These are phyloP conservation scores for Danio kyathit DNA, from an alignment of 2,797 vertebrate species.

Conservation along the genomic window DNA sequence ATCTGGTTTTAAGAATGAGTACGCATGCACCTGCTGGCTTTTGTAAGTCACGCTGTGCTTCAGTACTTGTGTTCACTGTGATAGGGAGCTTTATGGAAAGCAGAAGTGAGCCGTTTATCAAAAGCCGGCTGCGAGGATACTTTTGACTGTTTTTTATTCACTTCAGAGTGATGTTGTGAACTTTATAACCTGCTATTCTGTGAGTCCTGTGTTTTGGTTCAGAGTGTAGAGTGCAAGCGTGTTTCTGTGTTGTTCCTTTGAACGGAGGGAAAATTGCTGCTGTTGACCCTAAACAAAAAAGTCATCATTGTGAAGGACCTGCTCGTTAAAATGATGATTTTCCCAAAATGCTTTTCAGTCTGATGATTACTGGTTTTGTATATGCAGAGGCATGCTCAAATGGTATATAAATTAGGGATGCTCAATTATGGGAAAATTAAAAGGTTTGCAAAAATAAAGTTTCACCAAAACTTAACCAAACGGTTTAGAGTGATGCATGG, in stretches of 20 bases:
- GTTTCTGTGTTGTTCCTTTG: neutral
- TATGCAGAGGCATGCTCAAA: neutral
- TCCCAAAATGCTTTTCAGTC: slow-evolving; percentile 1
- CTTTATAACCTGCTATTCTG: neutral
- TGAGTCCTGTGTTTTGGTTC: neutral
- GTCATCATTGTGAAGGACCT: slow-evolving; percentile 22
- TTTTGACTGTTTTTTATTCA: neutral
- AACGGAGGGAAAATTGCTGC: slow-evolving; percentile 32
- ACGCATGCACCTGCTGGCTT: slow-evolving; percentile 11
- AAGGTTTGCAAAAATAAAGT: too few relatives aligned
- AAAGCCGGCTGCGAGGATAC: slow-evolving; percentile 1
- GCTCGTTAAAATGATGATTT: slow-evolving; percentile 19
- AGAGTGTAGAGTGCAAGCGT: neutral
- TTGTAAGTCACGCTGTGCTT: slow-evolving; percentile 7
- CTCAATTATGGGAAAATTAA: too few relatives aligned
- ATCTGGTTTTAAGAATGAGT: slow-evolving; percentile 26
- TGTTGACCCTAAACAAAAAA: slow-evolving; percentile 26
- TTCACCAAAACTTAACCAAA: too few relatives aligned
- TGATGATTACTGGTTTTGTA: neutral
- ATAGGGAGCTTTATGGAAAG: slow-evolving; percentile 10
- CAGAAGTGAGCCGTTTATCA: neutral
- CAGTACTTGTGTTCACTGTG: neutral
- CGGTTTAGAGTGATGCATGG: too few relatives aligned
- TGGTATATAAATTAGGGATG: too few relatives aligned
- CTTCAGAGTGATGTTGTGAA: slow-evolving; percentile 13